Base-by-base conservation (phyloP, 2,888 invertebrate species). In the Noctua fimbriata region DNA sequence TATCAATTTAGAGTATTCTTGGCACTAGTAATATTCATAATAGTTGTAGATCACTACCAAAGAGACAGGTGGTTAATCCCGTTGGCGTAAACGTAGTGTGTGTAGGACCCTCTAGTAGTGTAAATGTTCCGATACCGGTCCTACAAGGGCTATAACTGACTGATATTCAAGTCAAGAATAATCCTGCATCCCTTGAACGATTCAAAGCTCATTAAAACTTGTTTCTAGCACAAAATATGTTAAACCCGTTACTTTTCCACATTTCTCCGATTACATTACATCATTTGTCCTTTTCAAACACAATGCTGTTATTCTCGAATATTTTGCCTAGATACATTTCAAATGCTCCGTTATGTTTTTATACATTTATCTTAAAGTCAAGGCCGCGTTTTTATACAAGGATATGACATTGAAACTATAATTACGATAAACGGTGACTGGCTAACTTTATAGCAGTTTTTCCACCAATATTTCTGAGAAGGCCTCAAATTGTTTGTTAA, bases 341-440 rank as follows among this genome's bases (percentile, higher is more conserved):
- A 81, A 76, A 79, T 69, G 78, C 65, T 78, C 87, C 88, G 87
- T 86, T 88, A 88, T 74, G 72, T 82, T 85, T 87, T 82, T 79
- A 81, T 78, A 76, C 69, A 81, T 71, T 75, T 77, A 83, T 82
- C 83, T 85, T 87, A 79, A 87, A 85, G 86, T 86, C 88, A 88
- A 88, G 88, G 88, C 55, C 82, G 79, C 24, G 77, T 88, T 87
- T 85, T 85, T 84, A 72, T 82, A 82, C 82, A 87, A 88, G 87
- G 85, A 88, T 88, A 76, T 83, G 78, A 76, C 85, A 87, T 85
- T 85, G 83, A 85, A 81, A 85, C 83, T 70, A 76, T 80, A 79
- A 87, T 77, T 74, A 76, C 73, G 67, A 70, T 83, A 83, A 88
- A 85, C 83, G 77, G 73, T 79, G 73, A 74, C 63, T 73, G 78